These are phyloP conservation scores for Mergus octosetaceus DNA, from an alignment of 2,797 vertebrate genomes.

Conservation along the genomic window DNA sequence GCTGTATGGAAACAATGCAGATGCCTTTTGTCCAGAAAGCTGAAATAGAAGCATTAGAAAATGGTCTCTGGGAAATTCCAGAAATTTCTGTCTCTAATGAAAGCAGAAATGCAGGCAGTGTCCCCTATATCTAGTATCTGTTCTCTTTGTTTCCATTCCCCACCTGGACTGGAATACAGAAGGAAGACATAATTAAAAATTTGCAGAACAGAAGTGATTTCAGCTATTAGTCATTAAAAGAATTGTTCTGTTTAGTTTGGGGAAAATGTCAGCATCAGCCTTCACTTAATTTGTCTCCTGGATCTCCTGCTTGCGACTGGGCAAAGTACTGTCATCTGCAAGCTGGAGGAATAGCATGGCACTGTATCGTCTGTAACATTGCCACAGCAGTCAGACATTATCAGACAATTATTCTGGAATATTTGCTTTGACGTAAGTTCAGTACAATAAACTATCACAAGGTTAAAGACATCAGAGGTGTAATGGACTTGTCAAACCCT, in stretches of 20 bases:
- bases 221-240: not conserved
- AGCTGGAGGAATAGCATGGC: not conserved
- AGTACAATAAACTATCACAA: constrained; percentile 32
- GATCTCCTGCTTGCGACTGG: not conserved
- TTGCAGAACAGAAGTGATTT: constrained; percentile 3
- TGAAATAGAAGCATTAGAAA: not conserved
- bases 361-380: not conserved
- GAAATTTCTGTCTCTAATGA: not conserved
- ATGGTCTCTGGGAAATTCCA: not conserved
- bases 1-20: not conserved
- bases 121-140: not conserved
- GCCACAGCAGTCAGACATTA: not conserved
- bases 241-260: not conserved
- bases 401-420: constrained; percentile 38
- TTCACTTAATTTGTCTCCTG: not conserved
- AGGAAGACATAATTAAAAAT: not conserved
- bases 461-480: constrained; percentile 55
- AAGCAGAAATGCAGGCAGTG: not conserved
- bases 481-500: constrained; percentile 53
- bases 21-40: not conserved
- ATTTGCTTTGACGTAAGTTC: constrained; percentile 22
- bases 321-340: not conserved
- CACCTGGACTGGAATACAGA: not conserved
- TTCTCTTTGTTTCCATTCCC: not conserved
- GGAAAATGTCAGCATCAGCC: not conserved